Evolutionary conservation across 2,888 invertebrate species (phyloP), one percentile per base, ranked within the genome.

Genomic region (Polyommatus icarus): DNA sequence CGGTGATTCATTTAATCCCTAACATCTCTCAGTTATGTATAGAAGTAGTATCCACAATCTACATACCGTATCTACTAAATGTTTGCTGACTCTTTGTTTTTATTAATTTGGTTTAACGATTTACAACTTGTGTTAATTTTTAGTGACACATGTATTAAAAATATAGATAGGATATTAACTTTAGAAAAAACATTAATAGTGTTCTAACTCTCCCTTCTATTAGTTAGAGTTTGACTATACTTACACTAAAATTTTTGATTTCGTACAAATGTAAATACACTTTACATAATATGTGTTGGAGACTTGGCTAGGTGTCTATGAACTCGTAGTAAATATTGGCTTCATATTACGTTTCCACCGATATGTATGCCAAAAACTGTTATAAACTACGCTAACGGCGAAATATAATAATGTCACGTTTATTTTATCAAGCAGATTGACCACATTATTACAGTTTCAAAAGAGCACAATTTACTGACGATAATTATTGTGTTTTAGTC

Each of bases 401-500:
- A 67, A 67, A 29, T 18, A 67, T 32, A 67, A 67, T 32, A 67
- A 67, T 32, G 67, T 67, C 67, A 67, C 67, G 67, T 67, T 32
- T 32, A 6, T 29, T 24, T 67, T 67, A 67, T 32, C 6, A 18
- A 29, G 15, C 5, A 29, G 67, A 67, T 67, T 67, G 67, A 29
- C 67, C 67, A 67, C 18, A 29, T 1, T 18, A 32, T 32, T 67
- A 67, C 29, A 20, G 15, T 67, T 67, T 29, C 67, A 67, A 32
- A 67, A 67, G 67, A 67, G 12, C 29, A 67, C 67, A 32, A 67
- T 67, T 67, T 67, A 32, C 6, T 67, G 15, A 15, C 67, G 67
- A 67, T 67, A 67, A 67, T 67, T 67, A 67, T 67, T 67, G 67
- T 67, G 67, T 67, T 67, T 67, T 32, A 29, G 67, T 67, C 67